Evolutionary conservation across 2,888 invertebrate genomes (phyloP).

Genomic region (Amorpha juglandis): DNA sequence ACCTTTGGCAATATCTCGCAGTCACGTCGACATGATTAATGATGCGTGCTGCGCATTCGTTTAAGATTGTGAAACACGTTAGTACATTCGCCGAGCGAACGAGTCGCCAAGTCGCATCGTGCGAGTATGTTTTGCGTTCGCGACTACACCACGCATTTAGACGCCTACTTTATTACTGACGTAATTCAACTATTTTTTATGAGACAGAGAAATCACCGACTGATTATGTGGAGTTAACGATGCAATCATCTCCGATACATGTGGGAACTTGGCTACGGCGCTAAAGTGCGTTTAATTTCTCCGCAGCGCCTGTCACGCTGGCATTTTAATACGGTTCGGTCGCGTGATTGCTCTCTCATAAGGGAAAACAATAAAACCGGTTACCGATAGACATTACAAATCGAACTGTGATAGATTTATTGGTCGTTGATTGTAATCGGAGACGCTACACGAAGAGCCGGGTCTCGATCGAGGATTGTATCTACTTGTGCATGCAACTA

Average conservation of each 20-base stretch:
- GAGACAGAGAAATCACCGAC: conserved; percentile 29
- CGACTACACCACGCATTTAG: not conserved
- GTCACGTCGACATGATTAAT: conserved; percentile 69
- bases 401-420: conserved; percentile 38
- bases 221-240: conserved; percentile 32
- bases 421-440: conserved; percentile 34
- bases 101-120: not conserved
- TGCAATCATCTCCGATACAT: conserved; percentile 28
- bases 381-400: conserved; percentile 31
- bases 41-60: conserved; percentile 44
- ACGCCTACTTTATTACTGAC: conserved; percentile 33
- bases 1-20: conserved; percentile 63
- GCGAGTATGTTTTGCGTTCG: not conserved
- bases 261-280: not conserved
- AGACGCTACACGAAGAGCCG: conserved; percentile 27
- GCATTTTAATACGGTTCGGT: conserved; percentile 13
- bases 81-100: conserved; percentile 3
- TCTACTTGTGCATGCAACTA: conserved; percentile 33
- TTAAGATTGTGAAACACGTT: conserved; percentile 58
- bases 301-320: not conserved
- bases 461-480: conserved; percentile 32
- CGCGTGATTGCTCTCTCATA: conserved; percentile 25
- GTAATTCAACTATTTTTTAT: conserved; percentile 34
- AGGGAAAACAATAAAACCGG: conserved; percentile 39
- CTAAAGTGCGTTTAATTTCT: conserved; percentile 4